Evolutionary conservation across 2,888 invertebrate genomes (phyloP).

Genomic region (Sinotaia quadrata): DNA sequence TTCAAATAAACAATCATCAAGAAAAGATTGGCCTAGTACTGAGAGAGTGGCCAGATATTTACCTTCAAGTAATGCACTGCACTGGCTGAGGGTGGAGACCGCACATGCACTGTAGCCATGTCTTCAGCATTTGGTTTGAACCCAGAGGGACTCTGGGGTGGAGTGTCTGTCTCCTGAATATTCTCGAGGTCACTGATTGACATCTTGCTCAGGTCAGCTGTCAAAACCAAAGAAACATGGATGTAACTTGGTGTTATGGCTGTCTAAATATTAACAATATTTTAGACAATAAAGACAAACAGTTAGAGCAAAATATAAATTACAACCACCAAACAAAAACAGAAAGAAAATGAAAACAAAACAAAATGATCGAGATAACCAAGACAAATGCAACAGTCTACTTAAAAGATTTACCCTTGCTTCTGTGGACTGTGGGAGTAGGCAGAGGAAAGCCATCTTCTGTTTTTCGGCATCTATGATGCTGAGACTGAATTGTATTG

Average conservation of each 20-base stretch:
- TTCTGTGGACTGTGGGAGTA: conserved; percentile 66
- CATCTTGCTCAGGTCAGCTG: conserved; percentile 71
- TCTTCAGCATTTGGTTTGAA: conserved; percentile 39
- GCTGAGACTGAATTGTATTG: conserved; percentile 91
- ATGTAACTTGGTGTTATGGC: no score
- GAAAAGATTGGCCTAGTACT: not conserved
- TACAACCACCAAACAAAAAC: no score
- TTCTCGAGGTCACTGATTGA: conserved; percentile 72
- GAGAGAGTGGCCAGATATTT: not conserved
- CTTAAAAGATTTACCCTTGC: conserved; percentile 57
- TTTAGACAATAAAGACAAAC: no score
- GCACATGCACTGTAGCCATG: conserved; percentile 37
- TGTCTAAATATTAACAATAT: no score
- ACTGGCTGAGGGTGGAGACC: conserved; percentile 39
- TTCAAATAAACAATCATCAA: no score
- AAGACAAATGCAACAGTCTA: no score
- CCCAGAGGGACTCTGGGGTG: conserved; percentile 68
- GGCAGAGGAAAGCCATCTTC: conserved; percentile 65
- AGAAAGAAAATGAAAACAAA: not conserved
- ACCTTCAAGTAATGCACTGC: conserved; percentile 51
- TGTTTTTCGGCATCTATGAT: conserved; percentile 90
- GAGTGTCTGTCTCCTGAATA: conserved; percentile 72
- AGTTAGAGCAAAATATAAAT: no score
- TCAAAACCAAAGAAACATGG: not conserved
- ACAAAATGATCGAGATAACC: not conserved